These are phyloP conservation scores for Chromis chromis DNA, from an alignment of 2,797 vertebrate species.

Conservation along the genomic window DNA sequence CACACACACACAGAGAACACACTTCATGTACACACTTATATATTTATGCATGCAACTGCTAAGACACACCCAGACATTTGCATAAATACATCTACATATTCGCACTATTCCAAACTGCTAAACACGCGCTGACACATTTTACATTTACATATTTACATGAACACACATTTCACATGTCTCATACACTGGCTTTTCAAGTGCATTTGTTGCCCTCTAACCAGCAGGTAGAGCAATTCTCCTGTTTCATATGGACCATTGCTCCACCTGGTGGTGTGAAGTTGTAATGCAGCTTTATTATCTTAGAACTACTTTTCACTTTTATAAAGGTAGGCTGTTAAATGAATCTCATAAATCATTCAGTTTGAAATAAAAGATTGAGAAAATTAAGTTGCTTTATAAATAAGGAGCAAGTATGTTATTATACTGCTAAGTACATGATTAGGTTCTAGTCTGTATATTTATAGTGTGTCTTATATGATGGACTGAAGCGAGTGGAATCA, in stretches of 20 bases:
- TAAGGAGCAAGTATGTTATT: background rate
- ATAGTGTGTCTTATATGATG: too few relatives aligned
- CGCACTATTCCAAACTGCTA: background rate
- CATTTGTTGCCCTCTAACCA: conserved; percentile 41
- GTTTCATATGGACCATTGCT: conserved; percentile 43
- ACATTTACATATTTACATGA: background rate
- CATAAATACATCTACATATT: conserved; percentile 4
- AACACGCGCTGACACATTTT: conserved; percentile 6
- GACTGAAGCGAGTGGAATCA: background rate
- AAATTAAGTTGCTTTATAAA: background rate
- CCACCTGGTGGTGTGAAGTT: conserved; percentile 76
- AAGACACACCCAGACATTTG: conserved; percentile 2
- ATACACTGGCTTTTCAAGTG: conserved; percentile 16
- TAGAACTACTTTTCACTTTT: too few relatives aligned
- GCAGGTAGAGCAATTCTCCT: conserved; percentile 55
- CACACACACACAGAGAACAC: conserved; percentile 17
- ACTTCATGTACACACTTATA: background rate
- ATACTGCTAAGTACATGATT: background rate
- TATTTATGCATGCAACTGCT: background rate
- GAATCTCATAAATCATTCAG: background rate
- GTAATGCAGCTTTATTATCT: conserved; percentile 6
- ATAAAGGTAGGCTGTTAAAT: background rate
- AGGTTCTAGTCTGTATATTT: background rate
- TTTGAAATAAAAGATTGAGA: background rate
- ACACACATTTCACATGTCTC: conserved; percentile 9